Evolutionary conservation across 2,888 invertebrate genomes (phyloP), one percentile per base, ranked within the genome.

Genomic region (Ormia ochracea): DNA sequence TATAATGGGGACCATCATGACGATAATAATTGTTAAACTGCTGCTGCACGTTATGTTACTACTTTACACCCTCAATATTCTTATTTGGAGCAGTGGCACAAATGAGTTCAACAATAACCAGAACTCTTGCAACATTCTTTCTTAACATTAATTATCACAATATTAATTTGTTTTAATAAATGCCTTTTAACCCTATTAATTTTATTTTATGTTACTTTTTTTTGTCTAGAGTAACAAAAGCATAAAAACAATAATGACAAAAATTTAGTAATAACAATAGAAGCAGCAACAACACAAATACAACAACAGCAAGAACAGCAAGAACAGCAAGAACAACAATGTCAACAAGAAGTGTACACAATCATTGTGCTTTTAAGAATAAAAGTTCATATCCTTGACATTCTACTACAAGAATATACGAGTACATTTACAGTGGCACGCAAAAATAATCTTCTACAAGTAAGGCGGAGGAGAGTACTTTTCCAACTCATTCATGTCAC

Each of bases 91-190:
- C 43, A 68, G 43, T 43, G 21, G 41, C 7, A 23, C 10, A n/a
- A 61, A 36, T 63, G 14, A 31, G 31, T 17, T 41, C 23, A 56
- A 56, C 28, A 17, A 33, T 0, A 43, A n/a, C 31, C 41, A 61
- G 10, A 33, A 41, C 41, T 52, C 33, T 31, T 72, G 50, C 58
- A 59, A 59, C 74, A 75, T 66, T 59, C 43, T 75, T 75, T 68
- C 66, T 68, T 66, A 77, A 75, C 74, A 79, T 75, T 70, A 79
- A 79, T 75, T 79, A 70, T 65, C 74, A 79, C 74, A 75, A 75
- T 75, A 79, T 75, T 75, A 79, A 79, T 79, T 74, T 79, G 70
- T 79, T 69, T 79, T 74, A 70, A 70, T 79, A 66, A 75, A 75
- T 75, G 70, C 59, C 70, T 74, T 74, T 65, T 58, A 54, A 79